These are phyloP conservation scores for Patella depressa DNA, from an alignment of 2,888 invertebrate genomes.

Conservation along the genomic window DNA sequence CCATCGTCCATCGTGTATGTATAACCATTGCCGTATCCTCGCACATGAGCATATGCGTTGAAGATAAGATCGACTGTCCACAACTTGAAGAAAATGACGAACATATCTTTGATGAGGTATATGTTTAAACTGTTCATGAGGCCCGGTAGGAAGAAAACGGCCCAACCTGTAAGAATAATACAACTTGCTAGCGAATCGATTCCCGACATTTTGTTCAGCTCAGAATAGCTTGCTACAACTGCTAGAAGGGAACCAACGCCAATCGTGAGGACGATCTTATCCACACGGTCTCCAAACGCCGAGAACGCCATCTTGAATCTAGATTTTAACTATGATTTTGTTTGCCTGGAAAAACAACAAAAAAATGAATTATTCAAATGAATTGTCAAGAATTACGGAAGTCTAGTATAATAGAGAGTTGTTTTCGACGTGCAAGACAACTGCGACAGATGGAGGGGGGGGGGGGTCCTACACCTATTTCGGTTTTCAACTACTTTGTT, in stretches of 20 bases:
- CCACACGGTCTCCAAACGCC: not conserved
- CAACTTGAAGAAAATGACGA: not conserved
- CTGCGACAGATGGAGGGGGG: too few species aligned
- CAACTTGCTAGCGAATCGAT: not conserved
- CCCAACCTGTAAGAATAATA: not conserved
- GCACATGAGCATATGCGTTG: not conserved
- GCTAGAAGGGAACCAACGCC: not conserved
- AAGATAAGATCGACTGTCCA: constrained; percentile 1
- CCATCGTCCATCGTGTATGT: not conserved
- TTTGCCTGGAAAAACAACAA: too few species aligned
- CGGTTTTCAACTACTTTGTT: too few species aligned
- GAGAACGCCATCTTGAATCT: not conserved
- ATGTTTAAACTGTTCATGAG: not conserved
- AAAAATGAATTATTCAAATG: too few species aligned
- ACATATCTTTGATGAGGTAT: not conserved
- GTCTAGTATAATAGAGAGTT: too few species aligned
- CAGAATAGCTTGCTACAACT: not conserved
- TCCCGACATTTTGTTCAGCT: not conserved
- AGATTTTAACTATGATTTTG: not conserved
- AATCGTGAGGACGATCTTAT: not conserved
- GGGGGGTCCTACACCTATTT: too few species aligned
- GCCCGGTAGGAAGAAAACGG: not conserved
- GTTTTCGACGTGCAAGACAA: too few species aligned
- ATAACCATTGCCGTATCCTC: constrained; percentile 8
- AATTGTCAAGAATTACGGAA: too few species aligned